Evolutionary conservation across 2,797 vertebrate genomes (phyloP), one percentile per base, ranked within the genome.

Genomic region (Gadopsis marmoratus): DNA sequence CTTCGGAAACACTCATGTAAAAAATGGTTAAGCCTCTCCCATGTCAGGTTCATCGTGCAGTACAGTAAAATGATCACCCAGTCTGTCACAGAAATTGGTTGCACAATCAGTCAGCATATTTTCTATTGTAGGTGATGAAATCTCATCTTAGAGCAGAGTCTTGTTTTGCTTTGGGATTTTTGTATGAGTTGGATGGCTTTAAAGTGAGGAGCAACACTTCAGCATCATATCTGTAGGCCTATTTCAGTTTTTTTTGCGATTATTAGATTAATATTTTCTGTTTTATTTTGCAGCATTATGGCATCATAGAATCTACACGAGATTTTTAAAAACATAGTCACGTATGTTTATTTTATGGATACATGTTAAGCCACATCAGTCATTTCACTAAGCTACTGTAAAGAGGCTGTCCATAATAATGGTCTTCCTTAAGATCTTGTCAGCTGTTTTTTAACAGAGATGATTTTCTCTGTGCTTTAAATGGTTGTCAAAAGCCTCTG

Each of bases 11-110:
- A 78, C 74, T 65, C 35, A 3, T 39, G 41, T 45, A 19, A 51
- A 63, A 63, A 19, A 14, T 1, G 19, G 10, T 39, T 23, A 1
- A 62, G 67, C 78, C 79, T 59, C 81, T 74, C 76, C 78, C 55
- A 23, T 23, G 53, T 51, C 68, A 81, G 51, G 8, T 71, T 84
- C 83, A 78, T 78, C 33, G 33, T 35, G 33, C 43, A 69, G 56
- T 23, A 71, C 10, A 63, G 26, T 37, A n/a, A 66, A 68, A 26
- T 48, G 4, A 48, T 31, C 17, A 23, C 1, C 17, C 13, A 54
- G 26, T 33, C 41, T n/a, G 35, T 19, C 7, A 19, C 9, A 58
- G 45, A 45, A 21, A 45, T 17, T 17, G 8, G 14, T 23, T 26
- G 14, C 1, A 16, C 11, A 14, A 8, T n/a, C 3, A 13, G 26